Evolutionary conservation across 2,888 invertebrate species (phyloP), one percentile per base, ranked within the genome.

Genomic region (Imbricaverruca yamaguchii): DNA sequence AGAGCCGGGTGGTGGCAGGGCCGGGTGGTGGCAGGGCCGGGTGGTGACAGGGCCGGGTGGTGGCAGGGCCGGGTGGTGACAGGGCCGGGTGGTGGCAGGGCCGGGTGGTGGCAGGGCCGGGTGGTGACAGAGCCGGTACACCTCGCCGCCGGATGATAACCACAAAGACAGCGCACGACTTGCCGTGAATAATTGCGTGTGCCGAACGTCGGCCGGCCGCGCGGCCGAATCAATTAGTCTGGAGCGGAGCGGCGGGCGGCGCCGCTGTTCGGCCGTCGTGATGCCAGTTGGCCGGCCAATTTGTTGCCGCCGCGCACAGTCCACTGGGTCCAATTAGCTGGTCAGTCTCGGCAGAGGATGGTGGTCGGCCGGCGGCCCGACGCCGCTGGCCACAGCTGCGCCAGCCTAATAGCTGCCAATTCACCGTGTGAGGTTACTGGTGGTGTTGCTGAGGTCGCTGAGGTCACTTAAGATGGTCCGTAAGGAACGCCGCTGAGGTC

Each of bases 261-360:
- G 67, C 67, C 9, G 25, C 65, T 12, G 65, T 23, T 65, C 65
- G 23, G 13, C 67, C 67, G 25, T 67, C 25, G 10, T 67, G 25
- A 25, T 25, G 67, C 67, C 67, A 67, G 25, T 67, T 67, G 67
- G 67, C 67, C 12, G 67, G 67, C 67, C 67, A 67, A 67, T 67
- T 67, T 67, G 67, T 25, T n/a, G n/a, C 25, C 10, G 67, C 67
- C n/a, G n/a, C 67, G n/a, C n/a, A 13, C 25, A 25, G 67, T 67
- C 67, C 67, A 67, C 25, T 67, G 67, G 67, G 67, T n/a, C 67
- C 67, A 67, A 67, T 67, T 67, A 67, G 67, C 18, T 3, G 18
- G 18, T 15, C 61, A 18, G 61, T 8, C 18, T 8, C 18, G 18
- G 61, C 18, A 18, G 61, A 15, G 61, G 61, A 21, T 21, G 61